Evolutionary conservation across 2,888 invertebrate species (phyloP).

Genomic region (Bibio marci): DNA sequence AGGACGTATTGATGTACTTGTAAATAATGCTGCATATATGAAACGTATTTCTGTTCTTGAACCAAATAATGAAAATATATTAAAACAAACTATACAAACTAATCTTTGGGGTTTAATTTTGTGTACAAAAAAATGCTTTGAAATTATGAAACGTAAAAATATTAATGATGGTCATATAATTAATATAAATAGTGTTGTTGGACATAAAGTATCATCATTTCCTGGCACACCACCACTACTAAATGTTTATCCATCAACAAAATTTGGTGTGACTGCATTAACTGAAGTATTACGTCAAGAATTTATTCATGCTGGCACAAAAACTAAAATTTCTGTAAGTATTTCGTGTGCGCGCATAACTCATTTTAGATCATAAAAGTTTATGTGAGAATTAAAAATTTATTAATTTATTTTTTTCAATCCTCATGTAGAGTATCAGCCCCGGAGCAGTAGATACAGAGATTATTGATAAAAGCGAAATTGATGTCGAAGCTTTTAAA

Average conservation of each 20-base stretch:
- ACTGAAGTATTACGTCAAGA: constrained; percentile 23
- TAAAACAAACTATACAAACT: constrained; percentile 25
- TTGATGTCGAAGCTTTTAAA: constrained; percentile 17
- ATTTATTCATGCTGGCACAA: constrained; percentile 15
- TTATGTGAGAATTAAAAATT: too few species aligned
- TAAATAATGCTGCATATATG: constrained; percentile 38
- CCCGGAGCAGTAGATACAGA: constrained; percentile 31
- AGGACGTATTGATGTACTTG: constrained; percentile 36
- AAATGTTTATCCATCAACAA: constrained; percentile 19
- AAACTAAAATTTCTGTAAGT: constrained; percentile 22
- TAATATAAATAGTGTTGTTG: constrained; percentile 27
- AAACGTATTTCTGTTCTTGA: constrained; percentile 10
- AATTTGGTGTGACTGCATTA: constrained; percentile 21
- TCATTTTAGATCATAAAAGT: too few species aligned
- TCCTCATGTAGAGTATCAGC: constrained; percentile 28
- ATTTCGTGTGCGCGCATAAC: too few species aligned
- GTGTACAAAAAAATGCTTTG: constrained; percentile 29
- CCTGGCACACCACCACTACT: constrained; percentile 6
- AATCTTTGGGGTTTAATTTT: constrained; percentile 28
- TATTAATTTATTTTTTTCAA: too few species aligned
- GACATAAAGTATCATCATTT: constrained; percentile 13
- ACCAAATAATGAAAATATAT: constrained; percentile 12
- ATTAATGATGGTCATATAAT: constrained; percentile 29
- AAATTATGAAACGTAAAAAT: constrained; percentile 29
- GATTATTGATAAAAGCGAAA: constrained; percentile 18